phyloP scores from a whole-genome alignment of 2,888 invertebrate species.

The Chydorus sphaericus region DNA sequence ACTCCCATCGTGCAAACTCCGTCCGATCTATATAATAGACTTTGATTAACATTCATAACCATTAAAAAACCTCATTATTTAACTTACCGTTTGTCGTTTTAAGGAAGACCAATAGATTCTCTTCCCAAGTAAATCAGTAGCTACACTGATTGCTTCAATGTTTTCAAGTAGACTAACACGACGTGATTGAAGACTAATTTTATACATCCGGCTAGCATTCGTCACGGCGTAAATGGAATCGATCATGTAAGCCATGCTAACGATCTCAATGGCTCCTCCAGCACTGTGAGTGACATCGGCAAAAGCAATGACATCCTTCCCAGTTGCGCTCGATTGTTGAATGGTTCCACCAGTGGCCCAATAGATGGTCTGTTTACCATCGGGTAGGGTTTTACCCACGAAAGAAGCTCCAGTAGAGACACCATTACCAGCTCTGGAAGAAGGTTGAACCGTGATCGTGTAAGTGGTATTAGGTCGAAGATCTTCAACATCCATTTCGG shows the following conservation, averaged over 20 bases:
- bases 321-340: slow-evolving; percentile 38
- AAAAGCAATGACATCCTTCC: slow-evolving; percentile 60
- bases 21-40: slow-evolving; percentile 43
- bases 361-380: not conserved
- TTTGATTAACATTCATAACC: not conserved
- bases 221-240: slow-evolving; percentile 60
- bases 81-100: slow-evolving; percentile 60
- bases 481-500: slow-evolving; percentile 20
- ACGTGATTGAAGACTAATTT: slow-evolving; percentile 50
- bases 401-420: not conserved
- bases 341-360: slow-evolving; percentile 22
- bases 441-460: slow-evolving; percentile 46
- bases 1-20: slow-evolving; percentile 31
- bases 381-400: not conserved
- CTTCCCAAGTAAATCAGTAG: slow-evolving; percentile 79
- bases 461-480: slow-evolving; percentile 18
- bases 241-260: slow-evolving; percentile 61
- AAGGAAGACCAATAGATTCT: slow-evolving; percentile 83
- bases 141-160: slow-evolving; percentile 58
- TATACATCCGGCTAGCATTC: slow-evolving; percentile 51
- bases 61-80: slow-evolving; percentile 8
- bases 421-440: slow-evolving; percentile 27
- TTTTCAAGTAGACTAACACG: slow-evolving; percentile 41
- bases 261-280: slow-evolving; percentile 42
- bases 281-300: slow-evolving; percentile 43